These are phyloP conservation scores for Phymatocera aterrima DNA, from an alignment of 2,888 invertebrate species.

Conservation along the genomic window DNA sequence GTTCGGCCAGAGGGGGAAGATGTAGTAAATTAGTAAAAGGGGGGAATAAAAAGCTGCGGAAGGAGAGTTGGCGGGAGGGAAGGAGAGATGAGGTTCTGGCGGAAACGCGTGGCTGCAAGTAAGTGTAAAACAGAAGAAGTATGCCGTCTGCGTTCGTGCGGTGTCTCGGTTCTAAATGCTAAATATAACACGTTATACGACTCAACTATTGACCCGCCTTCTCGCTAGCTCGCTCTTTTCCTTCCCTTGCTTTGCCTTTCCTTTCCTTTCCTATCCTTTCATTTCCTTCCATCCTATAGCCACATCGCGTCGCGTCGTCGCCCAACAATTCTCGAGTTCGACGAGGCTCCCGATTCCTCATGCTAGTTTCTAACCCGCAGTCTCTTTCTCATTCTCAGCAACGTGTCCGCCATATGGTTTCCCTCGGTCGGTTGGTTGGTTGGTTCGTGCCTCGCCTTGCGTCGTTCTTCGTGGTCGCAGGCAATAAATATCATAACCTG, in stretches of 20 bases:
- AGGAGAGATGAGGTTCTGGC: slow-evolving; percentile 37
- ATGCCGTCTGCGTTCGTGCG: slow-evolving; percentile 29
- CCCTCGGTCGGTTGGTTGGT: slow-evolving; percentile 25
- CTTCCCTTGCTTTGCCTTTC: not conserved
- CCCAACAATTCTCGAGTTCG: not conserved
- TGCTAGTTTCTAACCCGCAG: not conserved
- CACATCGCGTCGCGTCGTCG: slow-evolving; percentile 9
- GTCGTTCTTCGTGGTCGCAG: slow-evolving; percentile 25
- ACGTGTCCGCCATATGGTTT: not conserved
- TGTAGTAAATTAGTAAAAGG: slow-evolving; percentile 15
- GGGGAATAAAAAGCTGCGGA: not conserved
- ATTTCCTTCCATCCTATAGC: not conserved
- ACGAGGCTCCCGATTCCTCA: not conserved
- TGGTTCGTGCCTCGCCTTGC: not conserved
- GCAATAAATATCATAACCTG: slow-evolving; percentile 63
- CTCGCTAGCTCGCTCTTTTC: not conserved
- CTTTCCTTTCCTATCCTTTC: not conserved
- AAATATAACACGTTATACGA: slow-evolving; percentile 44
- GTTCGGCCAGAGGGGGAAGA: not conserved
- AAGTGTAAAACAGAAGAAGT: slow-evolving; percentile 39
- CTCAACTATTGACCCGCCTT: slow-evolving; percentile 38
- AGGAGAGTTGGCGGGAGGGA: not conserved
- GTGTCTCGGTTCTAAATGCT: slow-evolving; percentile 11
- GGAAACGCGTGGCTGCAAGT: slow-evolving; percentile 43
- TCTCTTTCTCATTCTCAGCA: not conserved